Percentiles rank a stretch among this genome's conserved stretches.
These are phyloP conservation scores for Drosophila mayri DNA, from an alignment of 1,140 invertebrate genomes.

Conservation along the genomic window DNA sequence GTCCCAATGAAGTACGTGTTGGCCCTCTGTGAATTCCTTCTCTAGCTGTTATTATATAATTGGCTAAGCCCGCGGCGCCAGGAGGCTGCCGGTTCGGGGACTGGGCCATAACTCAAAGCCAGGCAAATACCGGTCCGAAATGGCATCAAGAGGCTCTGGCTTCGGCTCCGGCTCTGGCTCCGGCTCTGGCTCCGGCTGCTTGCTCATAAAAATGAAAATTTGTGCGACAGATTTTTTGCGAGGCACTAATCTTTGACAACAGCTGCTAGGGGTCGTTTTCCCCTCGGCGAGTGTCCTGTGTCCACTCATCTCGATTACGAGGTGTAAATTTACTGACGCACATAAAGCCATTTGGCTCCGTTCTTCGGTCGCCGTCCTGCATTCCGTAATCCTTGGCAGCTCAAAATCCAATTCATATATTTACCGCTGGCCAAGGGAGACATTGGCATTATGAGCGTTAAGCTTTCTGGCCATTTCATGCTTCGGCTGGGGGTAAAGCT, in stretches of 20 bases:
- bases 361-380: background rate
- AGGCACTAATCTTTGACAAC: constrained; percentile 74
- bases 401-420: constrained; percentile 81
- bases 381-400: constrained; percentile 56
- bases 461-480: constrained; percentile 69
- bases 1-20: constrained; percentile 52
- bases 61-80: constrained; percentile 49
- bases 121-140: constrained; percentile 41
- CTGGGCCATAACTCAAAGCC: constrained; percentile 44
- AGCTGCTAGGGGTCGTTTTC: constrained; percentile 58
- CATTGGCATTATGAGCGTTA: constrained; percentile 73
- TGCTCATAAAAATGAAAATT: constrained; percentile 78
- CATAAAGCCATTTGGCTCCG: constrained; percentile 76
- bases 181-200: constrained; percentile 23
- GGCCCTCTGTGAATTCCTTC: constrained; percentile 3
- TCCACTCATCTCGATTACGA: constrained; percentile 82
- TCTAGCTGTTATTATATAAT: constrained; percentile 62
- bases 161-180: background rate
- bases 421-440: constrained; percentile 69
- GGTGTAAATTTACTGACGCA: constrained; percentile 82
- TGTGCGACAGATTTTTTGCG: constrained; percentile 73
- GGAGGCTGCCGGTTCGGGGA: constrained; percentile 3
- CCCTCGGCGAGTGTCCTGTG: constrained; percentile 37
- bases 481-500: constrained; percentile 51
- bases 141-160: constrained; percentile 18